Evolutionary conservation across 2,797 vertebrate genomes (phyloP), one percentile per base, ranked within the genome.

Genomic region (Lagocephalus sceleratus): DNA sequence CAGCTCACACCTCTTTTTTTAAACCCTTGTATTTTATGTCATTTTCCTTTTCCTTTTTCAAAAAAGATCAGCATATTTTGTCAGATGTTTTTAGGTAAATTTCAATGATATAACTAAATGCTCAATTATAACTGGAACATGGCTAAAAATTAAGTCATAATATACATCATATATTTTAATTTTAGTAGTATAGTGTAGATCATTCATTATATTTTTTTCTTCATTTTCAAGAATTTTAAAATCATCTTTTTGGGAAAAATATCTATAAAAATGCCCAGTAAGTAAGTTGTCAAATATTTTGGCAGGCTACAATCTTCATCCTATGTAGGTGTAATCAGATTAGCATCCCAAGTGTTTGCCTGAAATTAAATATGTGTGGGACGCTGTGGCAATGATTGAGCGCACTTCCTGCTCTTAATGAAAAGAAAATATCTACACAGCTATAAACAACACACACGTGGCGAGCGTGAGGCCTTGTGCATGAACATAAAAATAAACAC

Each of bases 401-500:
- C 20, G 49, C 47, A 47, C 59, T 45, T 71, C 66, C 47, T 57
- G 29, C 12, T 47, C 23, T 2, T 56, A 61, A 69, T 70, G 58
- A 66, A 62, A 57, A 22, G 47, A 14, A 62, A 51, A 53, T 35
- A 47, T 60, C 35, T 60, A 71, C 46, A 45, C 4, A 6, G 35
- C 21, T 47, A 22, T 10, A 5, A 35, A 45, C 26, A 51, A 46
- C 50, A 58, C 42, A 65, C 8, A 42, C 29, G 22, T 20, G 25
- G 22, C 47, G 15, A 22, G 6, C 20, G 17, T 45, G 60, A 58
- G 14, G 11, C 32, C 12, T 32, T 57, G 35, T 20, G 46, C 41
- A 57, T 43, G 40, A 83, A 60, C 51, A 48, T 26, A 63, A 66
- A 78, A 57, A 63, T 68, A 82, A 86, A 84, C 64, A 58, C 19